Percentiles rank a stretch among this genome's conserved stretches.
These are phyloP conservation scores for Callyntrura guangdongensis DNA, from an alignment of 2,888 invertebrate genomes.

Conservation along the genomic window DNA sequence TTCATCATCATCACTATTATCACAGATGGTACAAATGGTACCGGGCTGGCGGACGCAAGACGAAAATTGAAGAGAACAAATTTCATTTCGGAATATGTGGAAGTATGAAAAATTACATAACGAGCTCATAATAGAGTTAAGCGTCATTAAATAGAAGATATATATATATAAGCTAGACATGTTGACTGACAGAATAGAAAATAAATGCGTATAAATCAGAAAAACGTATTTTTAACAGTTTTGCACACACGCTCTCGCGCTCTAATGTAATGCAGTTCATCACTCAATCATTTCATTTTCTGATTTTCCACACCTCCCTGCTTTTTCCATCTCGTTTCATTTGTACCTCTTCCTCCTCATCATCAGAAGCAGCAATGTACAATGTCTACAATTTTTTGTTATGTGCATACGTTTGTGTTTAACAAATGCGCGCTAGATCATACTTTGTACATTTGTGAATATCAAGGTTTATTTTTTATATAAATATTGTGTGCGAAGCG, in stretches of 20 bases:
- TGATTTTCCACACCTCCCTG: constrained; percentile 5
- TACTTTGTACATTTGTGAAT: too few species aligned
- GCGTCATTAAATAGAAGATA: too few species aligned
- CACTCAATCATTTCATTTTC: constrained; percentile 38
- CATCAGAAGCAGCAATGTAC: not conserved
- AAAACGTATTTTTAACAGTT: not conserved
- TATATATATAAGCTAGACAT: too few species aligned
- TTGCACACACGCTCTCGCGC: not conserved
- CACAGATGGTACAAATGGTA: too few species aligned
- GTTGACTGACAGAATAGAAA: not conserved
- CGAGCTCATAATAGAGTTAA: too few species aligned
- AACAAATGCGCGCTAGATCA: not conserved
- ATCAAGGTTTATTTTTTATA: too few species aligned
- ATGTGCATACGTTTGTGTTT: not conserved
- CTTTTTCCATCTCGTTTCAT: not conserved
- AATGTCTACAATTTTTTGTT: not conserved
- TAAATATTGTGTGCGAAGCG: not conserved
- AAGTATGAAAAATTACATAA: too few species aligned
- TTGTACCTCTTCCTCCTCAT: not conserved
- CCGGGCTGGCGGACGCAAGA: not conserved
- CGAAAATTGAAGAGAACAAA: not conserved
- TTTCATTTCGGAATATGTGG: not conserved
- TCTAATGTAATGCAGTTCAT: not conserved
- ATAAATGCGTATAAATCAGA: not conserved
- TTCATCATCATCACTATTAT: too few species aligned